These are phyloP conservation scores for Creontiades dilutus DNA, from an alignment of 2,888 invertebrate genomes.

Conservation along the genomic window DNA sequence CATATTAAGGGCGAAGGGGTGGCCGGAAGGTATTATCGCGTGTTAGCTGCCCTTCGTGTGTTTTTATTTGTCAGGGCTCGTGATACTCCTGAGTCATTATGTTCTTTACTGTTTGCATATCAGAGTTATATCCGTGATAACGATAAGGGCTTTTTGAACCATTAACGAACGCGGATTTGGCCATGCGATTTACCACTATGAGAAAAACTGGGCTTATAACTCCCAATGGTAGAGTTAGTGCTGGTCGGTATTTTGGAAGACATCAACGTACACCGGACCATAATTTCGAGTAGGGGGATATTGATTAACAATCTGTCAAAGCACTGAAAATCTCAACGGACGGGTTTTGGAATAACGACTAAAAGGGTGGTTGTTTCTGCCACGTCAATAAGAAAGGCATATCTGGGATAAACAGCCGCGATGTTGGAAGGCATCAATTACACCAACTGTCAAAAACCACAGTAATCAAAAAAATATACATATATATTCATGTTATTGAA, in stretches of 20 bases:
- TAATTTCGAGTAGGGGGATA: too few relatives aligned
- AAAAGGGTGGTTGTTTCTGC: too few relatives aligned
- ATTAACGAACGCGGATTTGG: constrained; percentile 21
- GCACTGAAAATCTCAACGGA: too few relatives aligned
- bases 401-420: too few relatives aligned
- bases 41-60: constrained; percentile 36
- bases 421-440: too few relatives aligned
- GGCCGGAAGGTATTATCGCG: constrained; percentile 14
- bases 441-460: too few relatives aligned
- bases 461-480: too few relatives aligned
- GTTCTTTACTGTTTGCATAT: constrained; percentile 42
- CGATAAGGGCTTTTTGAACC: constrained; percentile 14
- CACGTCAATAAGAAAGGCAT: too few relatives aligned
- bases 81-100: constrained; percentile 32
- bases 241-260: not conserved
- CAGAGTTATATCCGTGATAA: constrained; percentile 39
- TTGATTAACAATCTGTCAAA: too few relatives aligned
- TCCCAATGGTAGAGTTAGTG: not conserved
- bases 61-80: constrained; percentile 32
- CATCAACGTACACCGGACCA: too few relatives aligned
- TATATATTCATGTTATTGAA: too few relatives aligned
- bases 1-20: constrained; percentile 9
- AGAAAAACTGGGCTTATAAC: not conserved
- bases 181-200: constrained; percentile 10
- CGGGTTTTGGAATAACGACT: too few relatives aligned